These are phyloP conservation scores for Eucriotettix oculatus DNA, from an alignment of 2,888 invertebrate species.

Conservation along the genomic window DNA sequence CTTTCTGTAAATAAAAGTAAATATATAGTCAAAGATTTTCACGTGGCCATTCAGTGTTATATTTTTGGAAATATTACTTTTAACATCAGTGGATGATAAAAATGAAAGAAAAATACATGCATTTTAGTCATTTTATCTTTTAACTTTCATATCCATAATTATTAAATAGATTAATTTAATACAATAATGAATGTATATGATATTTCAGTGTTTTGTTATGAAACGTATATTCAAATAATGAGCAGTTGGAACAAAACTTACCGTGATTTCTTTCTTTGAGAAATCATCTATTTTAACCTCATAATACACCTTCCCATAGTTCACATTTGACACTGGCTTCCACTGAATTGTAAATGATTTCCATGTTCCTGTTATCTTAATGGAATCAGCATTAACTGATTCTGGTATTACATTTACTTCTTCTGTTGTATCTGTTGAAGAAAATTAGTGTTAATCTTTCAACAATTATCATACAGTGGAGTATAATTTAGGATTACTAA, in stretches of 20 bases:
- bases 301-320: constrained; percentile 68
- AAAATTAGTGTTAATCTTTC: no score
- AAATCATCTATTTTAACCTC: constrained; percentile 52
- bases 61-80: no score
- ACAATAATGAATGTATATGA: no score
- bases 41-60: no score
- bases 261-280: constrained; percentile 38
- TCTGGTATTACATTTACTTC: constrained; percentile 55
- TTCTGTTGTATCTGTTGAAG: constrained; percentile 14
- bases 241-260: constrained; percentile 16
- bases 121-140: no score
- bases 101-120: no score
- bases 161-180: no score
- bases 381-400: constrained; percentile 44
- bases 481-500: constrained; percentile 21
- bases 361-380: constrained; percentile 58
- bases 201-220: no score
- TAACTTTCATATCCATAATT: no score
- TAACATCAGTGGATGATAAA: no score
- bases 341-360: constrained; percentile 71
- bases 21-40: background rate
- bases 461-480: background rate
- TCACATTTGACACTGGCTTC: constrained; percentile 55
- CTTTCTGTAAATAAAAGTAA: background rate
- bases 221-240: no score